phyloP scores from a whole-genome alignment of 2,888 invertebrate species.

The Mantis religiosa region DNA sequence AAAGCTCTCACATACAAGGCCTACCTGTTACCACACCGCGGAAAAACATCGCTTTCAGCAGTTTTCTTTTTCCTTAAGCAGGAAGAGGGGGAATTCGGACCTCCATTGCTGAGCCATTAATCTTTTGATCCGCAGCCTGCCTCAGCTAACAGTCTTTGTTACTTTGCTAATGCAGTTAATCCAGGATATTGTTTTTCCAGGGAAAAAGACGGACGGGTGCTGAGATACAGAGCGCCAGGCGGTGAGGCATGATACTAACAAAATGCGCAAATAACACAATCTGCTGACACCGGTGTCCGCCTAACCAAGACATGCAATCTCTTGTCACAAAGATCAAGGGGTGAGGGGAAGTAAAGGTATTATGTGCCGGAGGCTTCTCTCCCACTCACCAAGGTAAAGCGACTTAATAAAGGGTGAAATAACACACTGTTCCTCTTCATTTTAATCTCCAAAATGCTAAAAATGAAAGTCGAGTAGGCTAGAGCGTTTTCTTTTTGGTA shows the following conservation, averaged over 20 bases:
- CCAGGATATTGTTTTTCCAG: constrained; percentile 29
- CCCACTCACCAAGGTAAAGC: neutral
- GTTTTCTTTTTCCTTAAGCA: neutral
- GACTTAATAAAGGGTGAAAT: neutral
- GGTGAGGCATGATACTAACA: neutral
- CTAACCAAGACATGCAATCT: constrained; percentile 3
- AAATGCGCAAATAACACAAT: constrained; percentile 7
- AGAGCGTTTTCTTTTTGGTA: no score
- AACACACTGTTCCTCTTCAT: neutral
- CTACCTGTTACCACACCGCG: neutral
- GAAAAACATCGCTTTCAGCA: neutral
- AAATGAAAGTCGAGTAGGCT: no score
- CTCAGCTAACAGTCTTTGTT: constrained; percentile 4
- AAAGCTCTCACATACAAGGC: neutral
- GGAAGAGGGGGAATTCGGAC: neutral
- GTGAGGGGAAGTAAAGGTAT: neutral
- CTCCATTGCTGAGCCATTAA: constrained; percentile 7
- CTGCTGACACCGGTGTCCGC: constrained; percentile 10
- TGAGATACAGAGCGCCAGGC: neutral
- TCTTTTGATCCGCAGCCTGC: constrained; percentile 11
- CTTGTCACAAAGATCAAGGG: neutral
- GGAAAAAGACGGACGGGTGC: neutral
- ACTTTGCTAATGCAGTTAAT: constrained; percentile 22
- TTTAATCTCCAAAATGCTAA: no score
- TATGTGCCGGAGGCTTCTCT: neutral